Percentiles rank a stretch among this genome's conserved stretches.
These are phyloP conservation scores for Chaetodon trifasciatus DNA, from an alignment of 2,797 vertebrate genomes.

Conservation along the genomic window DNA sequence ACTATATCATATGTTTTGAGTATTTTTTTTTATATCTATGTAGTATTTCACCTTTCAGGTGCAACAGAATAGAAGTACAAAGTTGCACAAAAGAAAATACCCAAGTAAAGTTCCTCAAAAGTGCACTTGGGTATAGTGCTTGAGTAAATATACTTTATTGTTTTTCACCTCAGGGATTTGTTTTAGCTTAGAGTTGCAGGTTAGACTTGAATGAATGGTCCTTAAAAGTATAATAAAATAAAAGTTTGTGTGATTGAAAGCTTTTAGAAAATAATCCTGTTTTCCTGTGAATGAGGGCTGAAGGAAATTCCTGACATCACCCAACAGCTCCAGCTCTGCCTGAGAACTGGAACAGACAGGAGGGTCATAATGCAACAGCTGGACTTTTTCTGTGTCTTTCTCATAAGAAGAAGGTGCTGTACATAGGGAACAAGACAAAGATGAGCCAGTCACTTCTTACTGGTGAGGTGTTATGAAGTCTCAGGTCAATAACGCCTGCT, in stretches of 20 bases:
- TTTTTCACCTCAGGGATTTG: background rate
- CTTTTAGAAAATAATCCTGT: background rate
- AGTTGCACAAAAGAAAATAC: background rate
- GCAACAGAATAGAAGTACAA: background rate
- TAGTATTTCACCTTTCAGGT: background rate
- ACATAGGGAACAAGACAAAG: slow-evolving; percentile 38
- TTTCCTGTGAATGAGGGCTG: background rate
- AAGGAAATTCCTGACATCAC: slow-evolving; percentile 61
- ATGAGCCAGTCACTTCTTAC: slow-evolving; percentile 48
- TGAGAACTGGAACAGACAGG: slow-evolving; percentile 45
- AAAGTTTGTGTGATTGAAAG: background rate
- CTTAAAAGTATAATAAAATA: background rate
- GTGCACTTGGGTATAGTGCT: background rate
- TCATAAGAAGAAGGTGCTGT: slow-evolving; percentile 48
- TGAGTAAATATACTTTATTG: background rate
- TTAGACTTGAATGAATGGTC: background rate
- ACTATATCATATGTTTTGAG: background rate
- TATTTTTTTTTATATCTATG: too few species aligned
- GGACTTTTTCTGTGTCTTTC: slow-evolving; percentile 66
- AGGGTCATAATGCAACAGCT: slow-evolving; percentile 52
- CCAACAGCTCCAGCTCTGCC: slow-evolving; percentile 48
- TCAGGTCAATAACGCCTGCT: background rate
- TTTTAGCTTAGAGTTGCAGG: background rate
- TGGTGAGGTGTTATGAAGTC: slow-evolving; percentile 6
- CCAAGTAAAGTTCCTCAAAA: background rate